phyloP scores from a whole-genome alignment of 2,113 vertebrate genomes.

The Neotoma lepida region DNA sequence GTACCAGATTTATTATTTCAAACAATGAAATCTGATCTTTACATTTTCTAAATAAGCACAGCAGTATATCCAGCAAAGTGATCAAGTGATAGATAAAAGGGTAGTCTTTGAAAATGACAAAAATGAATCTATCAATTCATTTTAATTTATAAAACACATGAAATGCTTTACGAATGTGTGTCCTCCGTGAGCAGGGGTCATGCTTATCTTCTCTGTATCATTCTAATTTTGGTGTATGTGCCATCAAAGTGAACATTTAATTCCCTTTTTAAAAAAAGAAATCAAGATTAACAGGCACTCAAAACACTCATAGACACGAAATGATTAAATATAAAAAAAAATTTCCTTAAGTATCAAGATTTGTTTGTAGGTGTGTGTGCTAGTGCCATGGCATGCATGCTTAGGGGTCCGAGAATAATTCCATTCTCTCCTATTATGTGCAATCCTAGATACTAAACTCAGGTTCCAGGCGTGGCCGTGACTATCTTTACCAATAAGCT shows the following conservation, averaged over 20 bases:
- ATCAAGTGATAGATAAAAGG: neutral
- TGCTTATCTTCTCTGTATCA: neutral
- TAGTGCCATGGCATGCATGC: neutral
- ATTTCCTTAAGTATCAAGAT: neutral
- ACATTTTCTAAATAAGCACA: neutral
- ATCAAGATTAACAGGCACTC: neutral
- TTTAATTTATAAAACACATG: neutral
- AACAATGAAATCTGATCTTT: neutral
- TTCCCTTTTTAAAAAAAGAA: neutral
- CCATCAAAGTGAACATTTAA: neutral
- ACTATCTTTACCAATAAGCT: neutral
- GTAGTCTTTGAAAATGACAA: neutral
- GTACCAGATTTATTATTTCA: neutral
- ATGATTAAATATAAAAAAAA: neutral
- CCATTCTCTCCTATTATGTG: neutral
- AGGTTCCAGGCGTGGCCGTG: neutral
- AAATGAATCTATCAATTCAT: neutral
- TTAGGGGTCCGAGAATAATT: neutral
- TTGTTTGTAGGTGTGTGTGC: neutral
- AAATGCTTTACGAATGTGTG: neutral
- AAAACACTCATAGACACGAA: neutral
- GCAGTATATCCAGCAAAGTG: neutral
- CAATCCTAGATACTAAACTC: neutral
- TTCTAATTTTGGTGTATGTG: neutral
- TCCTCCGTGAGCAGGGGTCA: neutral